Evolutionary conservation across 2,888 invertebrate species (phyloP), one percentile per base, ranked within the genome.

Genomic region (Osmoderma eremita): DNA sequence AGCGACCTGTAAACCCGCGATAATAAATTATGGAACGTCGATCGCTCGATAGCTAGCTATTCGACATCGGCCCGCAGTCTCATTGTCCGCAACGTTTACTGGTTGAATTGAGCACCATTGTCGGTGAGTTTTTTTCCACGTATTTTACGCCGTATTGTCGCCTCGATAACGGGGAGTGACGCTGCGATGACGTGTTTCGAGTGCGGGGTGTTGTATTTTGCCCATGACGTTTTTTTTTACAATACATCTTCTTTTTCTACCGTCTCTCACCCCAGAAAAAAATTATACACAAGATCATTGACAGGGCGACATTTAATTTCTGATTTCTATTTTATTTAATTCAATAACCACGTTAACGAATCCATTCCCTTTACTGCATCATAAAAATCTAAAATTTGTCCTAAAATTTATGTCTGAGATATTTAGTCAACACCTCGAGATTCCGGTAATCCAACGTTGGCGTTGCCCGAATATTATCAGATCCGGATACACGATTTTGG

Each of bases 331-430:
- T 22, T 18, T n/a, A 24, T 20, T 50, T 50, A 22, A 12, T 15
- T 50, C 6, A 51, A 65, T 61, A 56, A 56, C 54, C 68, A 66
- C 66, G 63, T 67, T 24, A 24, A 24, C 24, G 5, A 24, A 24
- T 4, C 5, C 24, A 5, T 4, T 24, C 24, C 5, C 24, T 24
- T 30, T 30, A 30, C 10, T 30, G n/a, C n/a, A n/a, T n/a, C n/a
- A n/a, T n/a, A n/a, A n/a, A n/a, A n/a, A n/a, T n/a, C n/a, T n/a
- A n/a, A n/a, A n/a, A n/a, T n/a, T n/a, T n/a, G n/a, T n/a, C n/a
- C n/a, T n/a, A n/a, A n/a, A n/a, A n/a, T n/a, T n/a, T n/a, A n/a
- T n/a, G n/a, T n/a, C n/a, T n/a, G n/a, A n/a, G n/a, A n/a, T n/a
- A n/a, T n/a, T n/a, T n/a, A n/a, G n/a, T n/a, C n/a, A n/a, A n/a